Base-by-base conservation (phyloP, 2,888 invertebrate genomes). In the Entomobrya proxima region DNA sequence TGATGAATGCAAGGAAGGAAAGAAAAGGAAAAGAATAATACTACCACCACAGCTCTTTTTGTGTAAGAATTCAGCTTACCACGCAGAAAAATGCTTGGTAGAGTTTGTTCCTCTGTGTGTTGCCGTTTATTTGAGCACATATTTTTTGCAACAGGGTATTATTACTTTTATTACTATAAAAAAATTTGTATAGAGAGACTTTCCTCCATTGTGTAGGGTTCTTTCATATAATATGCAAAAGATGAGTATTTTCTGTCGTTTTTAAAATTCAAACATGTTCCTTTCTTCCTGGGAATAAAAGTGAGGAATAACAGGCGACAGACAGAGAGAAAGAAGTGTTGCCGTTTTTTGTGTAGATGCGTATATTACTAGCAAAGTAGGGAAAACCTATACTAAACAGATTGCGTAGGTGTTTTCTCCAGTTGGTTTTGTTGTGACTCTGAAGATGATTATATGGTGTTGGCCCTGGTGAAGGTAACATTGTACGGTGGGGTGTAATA, bases 1-100 rank as follows among this genome's bases (percentile, higher is more conserved):
- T 83, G 82, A 83, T 75, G 82, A 82, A 81, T 81, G 81, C 74
- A 72, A 81, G 50, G 24, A 55, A 69, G 52, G 27, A 11, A 32
- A 72, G 21, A 35, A n/a, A 37, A 69, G 18, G 47, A 47, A 77
- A 77, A 64, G 61, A 52, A 40, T 1, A 44, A 64, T 64, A 64
- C 30, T 35, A 24, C 64, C 32, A 11, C n/a, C 35, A n/a, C 55
- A 21, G 11, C 6, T 6, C 64, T 3, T 6, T n/a, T 64, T 24
- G 15, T 64, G 11, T 32, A 32, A 32, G 7, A n/a, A 35, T 64
- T n/a, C 30, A 35, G 64, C 30, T 64, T 32, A 35, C 35, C 18
- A n/a, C 11, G 64, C 30, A 35, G 21, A 55, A 55, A 27, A n/a
- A 3, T 24, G 9, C 27, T 55, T 55, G 9, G 44, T 40, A n/a